These are phyloP conservation scores for Polietes domitor DNA, from an alignment of 2,888 invertebrate genomes.

Conservation along the genomic window DNA sequence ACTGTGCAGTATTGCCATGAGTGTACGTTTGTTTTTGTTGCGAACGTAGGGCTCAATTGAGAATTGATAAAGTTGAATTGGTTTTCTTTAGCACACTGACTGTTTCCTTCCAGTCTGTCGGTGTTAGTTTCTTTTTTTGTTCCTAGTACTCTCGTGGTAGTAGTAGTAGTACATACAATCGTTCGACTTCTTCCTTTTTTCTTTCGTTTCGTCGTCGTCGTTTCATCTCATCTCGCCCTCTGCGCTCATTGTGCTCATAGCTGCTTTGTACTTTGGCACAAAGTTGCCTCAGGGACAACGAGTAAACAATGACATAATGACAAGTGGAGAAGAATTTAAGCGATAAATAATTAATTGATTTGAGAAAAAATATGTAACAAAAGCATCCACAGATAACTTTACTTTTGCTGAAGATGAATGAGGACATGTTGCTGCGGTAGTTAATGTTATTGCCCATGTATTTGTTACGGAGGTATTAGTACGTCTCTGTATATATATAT, in stretches of 20 bases:
- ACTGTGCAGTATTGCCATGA: not conserved
- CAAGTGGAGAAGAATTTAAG: slow-evolving; percentile 80
- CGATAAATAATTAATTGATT: slow-evolving; percentile 80
- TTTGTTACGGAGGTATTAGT: slow-evolving; percentile 10
- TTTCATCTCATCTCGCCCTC: slow-evolving; percentile 18
- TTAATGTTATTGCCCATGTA: slow-evolving; percentile 45
- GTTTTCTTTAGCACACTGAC: slow-evolving; percentile 61
- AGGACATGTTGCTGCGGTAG: slow-evolving; percentile 70
- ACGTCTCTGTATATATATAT: slow-evolving; percentile 36
- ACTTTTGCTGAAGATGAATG: slow-evolving; percentile 76
- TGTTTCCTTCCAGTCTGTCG: slow-evolving; percentile 41
- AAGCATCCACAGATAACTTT: slow-evolving; percentile 57
- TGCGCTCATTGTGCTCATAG: not conserved
- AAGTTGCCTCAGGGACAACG: slow-evolving; percentile 72
- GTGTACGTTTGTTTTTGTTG: slow-evolving; percentile 16
- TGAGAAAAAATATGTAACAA: slow-evolving; percentile 69
- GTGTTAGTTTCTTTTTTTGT: slow-evolving; percentile 30
- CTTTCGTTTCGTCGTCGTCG: not conserved
- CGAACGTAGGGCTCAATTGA: slow-evolving; percentile 75
- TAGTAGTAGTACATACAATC: slow-evolving; percentile 25
- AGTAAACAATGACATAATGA: slow-evolving; percentile 80
- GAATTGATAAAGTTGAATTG: slow-evolving; percentile 78
- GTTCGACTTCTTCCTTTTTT: slow-evolving; percentile 47
- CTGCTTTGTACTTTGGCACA: slow-evolving; percentile 61
- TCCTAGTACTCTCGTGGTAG: not conserved